These are phyloP conservation scores for Narcine bancroftii DNA, from an alignment of 2,113 vertebrate species.

Conservation along the genomic window DNA sequence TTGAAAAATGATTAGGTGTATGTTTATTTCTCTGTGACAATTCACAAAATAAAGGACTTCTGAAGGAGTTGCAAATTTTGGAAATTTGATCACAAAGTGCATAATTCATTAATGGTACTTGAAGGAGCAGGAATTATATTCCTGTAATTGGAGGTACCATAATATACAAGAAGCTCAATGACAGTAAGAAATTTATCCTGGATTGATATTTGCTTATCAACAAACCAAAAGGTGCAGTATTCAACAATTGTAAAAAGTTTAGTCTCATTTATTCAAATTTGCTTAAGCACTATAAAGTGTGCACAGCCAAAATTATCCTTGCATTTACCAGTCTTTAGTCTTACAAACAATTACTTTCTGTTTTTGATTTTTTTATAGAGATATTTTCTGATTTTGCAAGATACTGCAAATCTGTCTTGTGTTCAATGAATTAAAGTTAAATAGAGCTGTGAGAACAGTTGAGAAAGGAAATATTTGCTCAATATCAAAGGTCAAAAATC, in stretches of 20 bases:
- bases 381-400: slow-evolving; percentile 30
- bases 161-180: background rate
- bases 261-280: slow-evolving; percentile 1
- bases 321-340: background rate
- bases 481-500: slow-evolving; percentile 38
- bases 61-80: background rate
- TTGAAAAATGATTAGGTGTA: background rate
- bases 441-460: slow-evolving; percentile 37
- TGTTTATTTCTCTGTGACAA: too few relatives aligned
- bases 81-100: background rate
- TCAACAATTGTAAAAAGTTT: background rate
- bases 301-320: background rate
- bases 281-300: background rate
- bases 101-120: background rate
- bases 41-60: background rate
- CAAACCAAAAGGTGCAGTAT: background rate
- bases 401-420: slow-evolving; percentile 38
- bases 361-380: slow-evolving; percentile 27
- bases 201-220: background rate
- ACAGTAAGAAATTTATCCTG: background rate
- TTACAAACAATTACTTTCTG: slow-evolving; percentile 34
- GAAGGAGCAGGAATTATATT: background rate
- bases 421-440: slow-evolving; percentile 32
- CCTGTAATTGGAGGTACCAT: background rate
- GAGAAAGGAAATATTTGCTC: slow-evolving; percentile 39